phyloP scores from a whole-genome alignment of 2,113 vertebrate species.

The Bufo gargarizans region DNA sequence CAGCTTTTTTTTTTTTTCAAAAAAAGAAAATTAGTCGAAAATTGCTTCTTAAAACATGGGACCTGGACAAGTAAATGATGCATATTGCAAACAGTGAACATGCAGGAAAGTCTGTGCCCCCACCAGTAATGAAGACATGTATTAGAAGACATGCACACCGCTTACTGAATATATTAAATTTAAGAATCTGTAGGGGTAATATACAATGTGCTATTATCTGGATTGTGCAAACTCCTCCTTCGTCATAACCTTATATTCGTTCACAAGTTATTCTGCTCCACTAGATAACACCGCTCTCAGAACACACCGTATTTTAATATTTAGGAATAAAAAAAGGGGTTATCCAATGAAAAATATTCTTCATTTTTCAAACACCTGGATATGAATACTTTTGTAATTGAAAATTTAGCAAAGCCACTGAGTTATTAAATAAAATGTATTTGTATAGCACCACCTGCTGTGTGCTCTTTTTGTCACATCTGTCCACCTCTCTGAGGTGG shows the following conservation, averaged over 20 bases:
- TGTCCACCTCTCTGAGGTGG: too few relatives aligned
- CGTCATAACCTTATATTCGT: background rate
- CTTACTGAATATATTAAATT: background rate
- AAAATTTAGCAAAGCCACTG: too few relatives aligned
- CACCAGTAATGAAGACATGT: constrained; percentile 1
- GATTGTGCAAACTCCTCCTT: background rate
- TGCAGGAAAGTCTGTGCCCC: background rate
- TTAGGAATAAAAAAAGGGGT: background rate
- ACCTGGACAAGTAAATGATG: background rate
- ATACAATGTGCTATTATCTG: background rate
- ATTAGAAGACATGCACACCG: background rate
- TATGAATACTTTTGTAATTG: too few relatives aligned
- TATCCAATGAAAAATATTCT: too few relatives aligned
- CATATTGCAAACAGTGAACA: background rate
- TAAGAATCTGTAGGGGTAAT: background rate
- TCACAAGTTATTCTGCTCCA: background rate
- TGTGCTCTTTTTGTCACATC: too few relatives aligned
- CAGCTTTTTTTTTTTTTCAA: too few relatives aligned
- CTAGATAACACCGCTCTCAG: background rate
- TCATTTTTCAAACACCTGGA: too few relatives aligned
- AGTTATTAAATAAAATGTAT: too few relatives aligned
- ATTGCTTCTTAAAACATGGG: background rate
- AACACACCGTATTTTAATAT: background rate
- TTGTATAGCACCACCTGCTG: too few relatives aligned
- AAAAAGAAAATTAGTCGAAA: too few relatives aligned